Conservation (phyloP, 1,140 invertebrate genomes). For the Muscidifurax raptorellus region DNA sequence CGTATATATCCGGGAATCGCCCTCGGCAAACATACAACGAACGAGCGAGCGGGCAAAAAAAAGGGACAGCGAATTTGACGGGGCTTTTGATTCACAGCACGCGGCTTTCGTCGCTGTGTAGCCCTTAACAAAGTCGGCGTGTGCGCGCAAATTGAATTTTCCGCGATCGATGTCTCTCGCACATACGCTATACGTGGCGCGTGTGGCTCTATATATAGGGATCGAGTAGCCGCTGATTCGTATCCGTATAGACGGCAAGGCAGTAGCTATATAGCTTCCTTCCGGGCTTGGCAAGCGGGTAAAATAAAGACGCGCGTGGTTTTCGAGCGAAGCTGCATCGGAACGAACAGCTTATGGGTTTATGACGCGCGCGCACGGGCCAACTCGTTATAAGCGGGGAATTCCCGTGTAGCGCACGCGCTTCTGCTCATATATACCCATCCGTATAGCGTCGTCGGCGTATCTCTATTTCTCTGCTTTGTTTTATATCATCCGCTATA, state of each 20-base stretch:
- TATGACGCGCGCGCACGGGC: slow-evolving; percentile 22
- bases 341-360: slow-evolving; percentile 36
- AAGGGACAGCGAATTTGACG: slow-evolving; percentile 18
- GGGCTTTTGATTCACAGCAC: slow-evolving; percentile 13
- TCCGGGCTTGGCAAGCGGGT: not conserved
- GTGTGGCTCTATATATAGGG: not conserved
- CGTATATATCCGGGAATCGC: not conserved
- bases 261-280: not conserved
- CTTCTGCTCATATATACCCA: not conserved
- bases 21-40: not conserved
- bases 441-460: too few species aligned
- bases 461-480: slow-evolving; percentile 8
- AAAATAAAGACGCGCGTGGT: not conserved
- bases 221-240: not conserved
- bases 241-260: not conserved
- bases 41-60: slow-evolving; percentile 9
- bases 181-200: not conserved
- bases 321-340: not conserved
- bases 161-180: not conserved
- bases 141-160: slow-evolving; percentile 26
- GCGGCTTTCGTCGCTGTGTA: not conserved
- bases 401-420: not conserved
- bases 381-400: slow-evolving; percentile 21
- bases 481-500: slow-evolving; percentile 36
- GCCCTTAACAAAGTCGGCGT: not conserved